These are phyloP conservation scores for Eristalinus sepulchralis DNA, from an alignment of 2,888 invertebrate genomes.

Conservation along the genomic window DNA sequence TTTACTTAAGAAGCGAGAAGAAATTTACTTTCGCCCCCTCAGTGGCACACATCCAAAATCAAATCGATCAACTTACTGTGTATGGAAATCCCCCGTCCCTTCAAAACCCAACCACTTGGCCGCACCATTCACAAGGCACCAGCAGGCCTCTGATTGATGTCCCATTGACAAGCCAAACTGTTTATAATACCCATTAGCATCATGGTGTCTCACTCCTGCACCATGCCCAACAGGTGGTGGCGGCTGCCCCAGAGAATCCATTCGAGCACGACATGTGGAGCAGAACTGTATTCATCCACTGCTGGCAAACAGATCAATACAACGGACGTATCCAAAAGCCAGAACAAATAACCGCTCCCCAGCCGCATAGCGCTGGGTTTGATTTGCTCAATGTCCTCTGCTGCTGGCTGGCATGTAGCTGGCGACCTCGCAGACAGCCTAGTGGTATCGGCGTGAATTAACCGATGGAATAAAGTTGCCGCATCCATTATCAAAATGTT, in stretches of 20 bases:
- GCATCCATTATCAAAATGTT: constrained; percentile 40
- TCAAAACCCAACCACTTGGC: neutral
- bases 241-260: neutral
- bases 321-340: constrained; percentile 32
- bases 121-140: neutral
- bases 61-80: neutral
- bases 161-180: constrained; percentile 41
- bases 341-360: neutral
- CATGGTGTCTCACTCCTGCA: constrained; percentile 20
- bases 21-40: too few relatives aligned
- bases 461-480: constrained; percentile 8
- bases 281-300: constrained; percentile 4
- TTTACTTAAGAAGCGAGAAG: too few relatives aligned
- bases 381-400: constrained; percentile 19
- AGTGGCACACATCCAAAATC: too few relatives aligned
- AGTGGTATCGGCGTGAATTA: constrained; percentile 12
- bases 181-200: constrained; percentile 58
- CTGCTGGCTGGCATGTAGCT: neutral
- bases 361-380: neutral
- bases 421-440: neutral
- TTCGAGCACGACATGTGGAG: constrained; percentile 2
- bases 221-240: constrained; percentile 47
- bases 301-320: constrained; percentile 56
- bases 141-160: constrained; percentile 52
- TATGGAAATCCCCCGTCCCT: neutral